A percentile compares a stretch with the other conserved stretches of the same genome.
These are phyloP conservation scores for Chymomyza procnemis DNA, from an alignment of 2,888 invertebrate species.

Conservation along the genomic window DNA sequence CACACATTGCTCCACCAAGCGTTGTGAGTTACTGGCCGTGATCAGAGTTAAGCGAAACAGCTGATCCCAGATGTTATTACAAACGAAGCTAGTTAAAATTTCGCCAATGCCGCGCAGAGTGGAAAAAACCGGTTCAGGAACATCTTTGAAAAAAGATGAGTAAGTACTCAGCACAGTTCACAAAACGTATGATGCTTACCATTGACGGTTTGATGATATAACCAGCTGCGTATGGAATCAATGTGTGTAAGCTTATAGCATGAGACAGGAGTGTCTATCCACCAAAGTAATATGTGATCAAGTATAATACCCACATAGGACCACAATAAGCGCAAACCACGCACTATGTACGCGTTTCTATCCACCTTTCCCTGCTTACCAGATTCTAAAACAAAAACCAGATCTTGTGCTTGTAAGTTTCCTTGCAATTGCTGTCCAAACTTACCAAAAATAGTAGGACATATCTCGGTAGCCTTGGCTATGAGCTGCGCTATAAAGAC, in stretches of 20 bases:
- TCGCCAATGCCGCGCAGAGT: slow-evolving; percentile 87
- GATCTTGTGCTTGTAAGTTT: too few relatives aligned
- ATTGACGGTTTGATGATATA: slow-evolving; percentile 64
- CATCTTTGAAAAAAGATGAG: slow-evolving; percentile 78
- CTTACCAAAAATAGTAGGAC: slow-evolving; percentile 72
- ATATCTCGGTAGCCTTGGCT: slow-evolving; percentile 69
- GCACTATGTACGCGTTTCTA: slow-evolving; percentile 69
- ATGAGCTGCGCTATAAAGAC: slow-evolving; percentile 69
- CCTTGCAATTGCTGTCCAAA: too few relatives aligned
- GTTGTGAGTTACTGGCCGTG: slow-evolving; percentile 54
- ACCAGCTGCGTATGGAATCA: slow-evolving; percentile 74
- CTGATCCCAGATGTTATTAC: slow-evolving; percentile 90
- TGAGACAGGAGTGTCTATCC: slow-evolving; percentile 87
- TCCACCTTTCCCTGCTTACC: slow-evolving; percentile 55
- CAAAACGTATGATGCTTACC: slow-evolving; percentile 57
- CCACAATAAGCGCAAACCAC: slow-evolving; percentile 82
- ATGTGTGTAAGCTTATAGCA: slow-evolving; percentile 78
- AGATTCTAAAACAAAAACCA: slow-evolving; percentile 29
- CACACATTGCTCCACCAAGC: slow-evolving; percentile 56
- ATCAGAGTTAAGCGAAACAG: slow-evolving; percentile 78
- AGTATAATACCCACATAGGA: slow-evolving; percentile 88
- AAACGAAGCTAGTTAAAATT: slow-evolving; percentile 87
- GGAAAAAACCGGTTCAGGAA: slow-evolving; percentile 85
- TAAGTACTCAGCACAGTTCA: neutral
- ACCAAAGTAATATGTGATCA: slow-evolving; percentile 91